Base-by-base conservation (phyloP, 1,140 invertebrate species). In the Ceratina japonica region DNA sequence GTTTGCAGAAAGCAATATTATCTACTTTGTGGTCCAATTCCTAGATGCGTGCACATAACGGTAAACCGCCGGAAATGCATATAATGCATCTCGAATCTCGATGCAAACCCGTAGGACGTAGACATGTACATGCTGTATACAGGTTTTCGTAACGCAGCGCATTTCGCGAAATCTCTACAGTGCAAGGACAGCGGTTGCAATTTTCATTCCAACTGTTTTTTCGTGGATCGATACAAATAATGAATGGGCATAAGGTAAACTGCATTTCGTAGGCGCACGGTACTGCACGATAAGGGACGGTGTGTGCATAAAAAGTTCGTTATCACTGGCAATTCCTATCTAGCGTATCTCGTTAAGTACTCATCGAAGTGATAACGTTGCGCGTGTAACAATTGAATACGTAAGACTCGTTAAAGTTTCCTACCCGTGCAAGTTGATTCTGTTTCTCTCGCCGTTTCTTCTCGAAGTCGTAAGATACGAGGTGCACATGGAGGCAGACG, bases 11-110 rank as follows among this genome's bases (percentile, higher is more conserved):
- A 69, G 51, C 79, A 63, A 78, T 78, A 78, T 81, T 78, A 75
- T 64, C 68, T 56, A 44, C 54, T 61, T 78, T 78, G 59, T 65
- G 75, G 52, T 81, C 68, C 68, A 78, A 78, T 81, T 81, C 62
- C 68, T 58, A 59, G 76, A 27, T n/a, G 49, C 59, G 59, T 61
- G 49, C 24, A 68, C 66, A 65, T 58, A 69, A 56, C 54, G 78
- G 78, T 54, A 51, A 74, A 80, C 72, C 72, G 56, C 63, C 64
- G 49, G 78, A 75, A 75, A 80, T 68, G 64, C 64, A 74, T 24
- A 51, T 74, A 68, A 44, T 44, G 10, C 37, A 44, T 44, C 37
- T 44, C 37, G 37, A 73, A 61, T 68, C 73, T 80, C 27, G 72
- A 56, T 72, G 73, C 63, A 75, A 73, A 62, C 22, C 20, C 51